Evolutionary conservation across 2,888 invertebrate species (phyloP), one percentile per base, ranked within the genome.

Genomic region (Lingula anatina): DNA sequence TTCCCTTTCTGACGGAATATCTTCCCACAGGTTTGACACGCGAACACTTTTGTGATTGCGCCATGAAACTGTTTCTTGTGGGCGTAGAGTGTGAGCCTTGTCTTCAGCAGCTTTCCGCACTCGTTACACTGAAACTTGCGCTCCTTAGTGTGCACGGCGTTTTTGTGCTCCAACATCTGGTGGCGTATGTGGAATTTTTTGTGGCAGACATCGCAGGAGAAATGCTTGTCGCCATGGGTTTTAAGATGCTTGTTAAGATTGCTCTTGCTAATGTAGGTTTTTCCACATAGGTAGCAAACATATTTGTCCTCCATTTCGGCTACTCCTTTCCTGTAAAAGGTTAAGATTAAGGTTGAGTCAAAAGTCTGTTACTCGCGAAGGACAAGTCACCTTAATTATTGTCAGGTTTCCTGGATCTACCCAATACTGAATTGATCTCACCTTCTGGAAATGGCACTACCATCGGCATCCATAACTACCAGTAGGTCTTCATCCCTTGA

Each of bases 231-330:
- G 0, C 74, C 75, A 45, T 77, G 77, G 1, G 72, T 67, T 50
- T 71, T 69, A 55, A 78, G 70, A 61, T 83, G 83, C 54, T 78
- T 75, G 49, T 76, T 77, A 21, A 81, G 65, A 49, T 77, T 79
- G 54, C 77, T 73, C 2, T 61, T 62, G 43, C 72, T 77, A 23
- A 72, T 71, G 57, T 78, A 80, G 5, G 67, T 61, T 50, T 77
- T 74, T 1, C 81, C 81, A 64, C 82, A 82, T 21, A 76, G 66
- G 49, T 80, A 76, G 55, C 82, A 82, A 3, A 81, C 71, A 24
- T 66, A 57, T 42, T 61, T 63, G 25, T 60, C 61, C 20, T 56
- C 54, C 12, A 45, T 41, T 12, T 46, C 49, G 18, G n/a, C 7
- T 3, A n/a, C 12, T 15, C 40, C 21, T 7, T 24, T 57, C 54